phyloP scores from a whole-genome alignment of 2,888 invertebrate genomes.

The Hydraecia micacea region DNA sequence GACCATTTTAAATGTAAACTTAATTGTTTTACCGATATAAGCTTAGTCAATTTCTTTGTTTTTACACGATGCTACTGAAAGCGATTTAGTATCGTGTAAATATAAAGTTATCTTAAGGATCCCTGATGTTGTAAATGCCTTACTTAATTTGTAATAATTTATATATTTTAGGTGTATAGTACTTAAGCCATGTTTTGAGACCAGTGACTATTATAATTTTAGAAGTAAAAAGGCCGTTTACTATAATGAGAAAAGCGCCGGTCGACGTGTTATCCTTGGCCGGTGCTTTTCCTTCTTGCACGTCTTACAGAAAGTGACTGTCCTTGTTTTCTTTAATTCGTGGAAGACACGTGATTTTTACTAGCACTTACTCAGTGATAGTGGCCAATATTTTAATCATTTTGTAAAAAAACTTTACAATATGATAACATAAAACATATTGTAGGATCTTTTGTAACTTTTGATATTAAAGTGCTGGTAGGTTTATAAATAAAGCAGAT shows the following conservation, averaged over 20 bases:
- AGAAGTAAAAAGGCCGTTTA: conserved; percentile 85
- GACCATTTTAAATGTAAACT: conserved; percentile 88
- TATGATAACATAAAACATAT: conserved; percentile 82
- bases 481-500: conserved; percentile 81
- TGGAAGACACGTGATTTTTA: conserved; percentile 76
- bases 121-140: conserved; percentile 90
- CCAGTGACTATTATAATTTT: conserved; percentile 90
- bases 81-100: conserved; percentile 87
- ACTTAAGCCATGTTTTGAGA: conserved; percentile 91
- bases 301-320: conserved; percentile 87
- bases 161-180: conserved; percentile 91
- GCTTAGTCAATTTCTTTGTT: conserved; percentile 89
- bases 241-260: conserved; percentile 81
- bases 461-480: conserved; percentile 90
- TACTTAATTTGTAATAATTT: conserved; percentile 91
- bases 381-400: conserved; percentile 82
- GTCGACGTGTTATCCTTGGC: conserved; percentile 83
- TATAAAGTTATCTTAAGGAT: conserved; percentile 87
- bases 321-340: conserved; percentile 88
- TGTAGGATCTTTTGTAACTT: conserved; percentile 89
- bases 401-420: conserved; percentile 86
- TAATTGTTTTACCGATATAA: conserved; percentile 89
- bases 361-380: conserved; percentile 85
- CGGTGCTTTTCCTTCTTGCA: conserved; percentile 82
- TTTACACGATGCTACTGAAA: conserved; percentile 87